Evolutionary conservation across 2,888 invertebrate genomes (phyloP).

Genomic region (Patella pellucida): DNA sequence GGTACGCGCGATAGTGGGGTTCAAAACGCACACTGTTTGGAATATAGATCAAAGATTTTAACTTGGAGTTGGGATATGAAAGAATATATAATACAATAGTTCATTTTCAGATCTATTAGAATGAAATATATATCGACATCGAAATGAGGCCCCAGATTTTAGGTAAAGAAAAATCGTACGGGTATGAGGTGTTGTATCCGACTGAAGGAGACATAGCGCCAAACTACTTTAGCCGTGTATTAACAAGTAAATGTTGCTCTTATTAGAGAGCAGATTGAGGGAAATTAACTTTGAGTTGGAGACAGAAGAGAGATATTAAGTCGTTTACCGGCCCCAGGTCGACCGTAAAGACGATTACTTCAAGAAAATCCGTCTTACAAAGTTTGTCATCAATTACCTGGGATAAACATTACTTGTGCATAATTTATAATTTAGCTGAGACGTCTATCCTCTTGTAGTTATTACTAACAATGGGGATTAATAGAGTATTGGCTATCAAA

Average conservation of each 20-base stretch:
- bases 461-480: constrained; percentile 2
- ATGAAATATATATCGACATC: too few relatives aligned
- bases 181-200: too few relatives aligned
- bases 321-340: constrained; percentile 9
- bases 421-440: constrained; percentile 7
- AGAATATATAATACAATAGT: too few relatives aligned
- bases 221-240: too few relatives aligned
- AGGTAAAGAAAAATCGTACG: too few relatives aligned
- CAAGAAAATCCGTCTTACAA: constrained; percentile 1
- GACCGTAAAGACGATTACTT: constrained; percentile 7
- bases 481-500: not conserved
- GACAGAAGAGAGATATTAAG: not conserved
- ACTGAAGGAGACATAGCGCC: too few relatives aligned
- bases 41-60: too few relatives aligned
- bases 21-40: too few relatives aligned
- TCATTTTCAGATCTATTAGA: too few relatives aligned
- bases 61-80: too few relatives aligned
- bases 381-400: constrained; percentile 8
- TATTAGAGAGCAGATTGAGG: not conserved
- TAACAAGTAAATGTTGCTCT: not conserved
- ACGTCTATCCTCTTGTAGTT: constrained; percentile 1
- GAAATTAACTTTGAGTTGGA: not conserved
- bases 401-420: constrained; percentile 10
- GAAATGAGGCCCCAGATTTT: too few relatives aligned
- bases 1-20: too few relatives aligned